phyloP scores from a whole-genome alignment of 1,140 invertebrate species.

The Drosophila baimaii region DNA sequence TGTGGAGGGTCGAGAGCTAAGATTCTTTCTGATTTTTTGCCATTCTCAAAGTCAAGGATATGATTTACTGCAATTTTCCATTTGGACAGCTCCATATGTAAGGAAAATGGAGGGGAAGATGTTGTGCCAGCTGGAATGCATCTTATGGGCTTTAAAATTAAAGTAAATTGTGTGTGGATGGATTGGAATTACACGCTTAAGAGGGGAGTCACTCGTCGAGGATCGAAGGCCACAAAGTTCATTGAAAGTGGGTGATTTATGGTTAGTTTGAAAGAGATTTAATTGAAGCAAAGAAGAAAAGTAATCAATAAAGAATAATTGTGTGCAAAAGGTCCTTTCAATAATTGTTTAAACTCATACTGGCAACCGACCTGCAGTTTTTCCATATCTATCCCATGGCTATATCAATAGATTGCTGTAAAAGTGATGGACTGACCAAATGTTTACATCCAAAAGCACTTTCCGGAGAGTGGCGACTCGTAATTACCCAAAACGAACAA shows the following conservation, averaged over 20 bases:
- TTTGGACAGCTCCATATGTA: conserved; percentile 13
- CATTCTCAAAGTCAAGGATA: conserved; percentile 26
- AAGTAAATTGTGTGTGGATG: conserved; percentile 23
- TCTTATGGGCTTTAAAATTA: conserved; percentile 23
- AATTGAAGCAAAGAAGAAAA: neutral
- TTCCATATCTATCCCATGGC: neutral
- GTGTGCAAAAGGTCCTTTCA: too few species aligned
- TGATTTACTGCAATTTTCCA: conserved; percentile 17
- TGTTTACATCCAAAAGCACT: conserved; percentile 36
- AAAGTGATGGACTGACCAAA: conserved; percentile 17
- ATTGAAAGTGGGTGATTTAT: neutral
- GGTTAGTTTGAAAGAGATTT: neutral
- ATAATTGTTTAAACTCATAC: neutral
- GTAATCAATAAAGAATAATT: neutral
- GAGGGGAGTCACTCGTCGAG: neutral
- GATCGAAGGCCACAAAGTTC: conserved; percentile 11
- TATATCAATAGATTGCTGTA: conserved; percentile 11
- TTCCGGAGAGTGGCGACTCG: conserved; percentile 26
- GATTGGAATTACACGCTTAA: conserved; percentile 9
- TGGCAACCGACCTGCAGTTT: neutral
- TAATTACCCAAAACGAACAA: conserved; percentile 40
- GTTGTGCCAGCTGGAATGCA: conserved; percentile 13
- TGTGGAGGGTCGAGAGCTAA: conserved; percentile 18
- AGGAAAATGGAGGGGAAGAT: neutral
- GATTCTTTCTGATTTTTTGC: conserved; percentile 13